Base-by-base conservation (phyloP, 2,113 vertebrate genomes). In the Gracilinanus agilis region DNA sequence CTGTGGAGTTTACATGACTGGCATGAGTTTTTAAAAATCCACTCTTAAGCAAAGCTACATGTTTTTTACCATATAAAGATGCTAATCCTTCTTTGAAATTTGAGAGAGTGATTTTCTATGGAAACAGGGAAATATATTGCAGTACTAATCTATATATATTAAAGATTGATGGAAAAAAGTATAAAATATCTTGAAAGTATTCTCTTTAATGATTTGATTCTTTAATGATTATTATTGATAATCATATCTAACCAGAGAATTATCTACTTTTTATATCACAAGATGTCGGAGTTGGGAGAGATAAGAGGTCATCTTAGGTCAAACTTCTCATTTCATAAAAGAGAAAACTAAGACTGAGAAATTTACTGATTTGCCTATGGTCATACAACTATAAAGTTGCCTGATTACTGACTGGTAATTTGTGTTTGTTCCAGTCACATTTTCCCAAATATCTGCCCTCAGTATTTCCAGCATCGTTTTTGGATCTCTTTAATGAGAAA, bases 1-100 rank as follows among this genome's bases (percentile, higher is more conserved):
- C 1, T n/a, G 53, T 24, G 90, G 83, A 67, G n/a, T 55, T 96
- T 83, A 90, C n/a, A 90, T 92, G 44, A 21, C 49, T 96, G 56
- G 2, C 27, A 49, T 29, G 24, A 23, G 34, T 53, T 10, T 40
- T 34, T 44, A 16, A 23, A 89, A 91, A 40, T 34, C 55, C 89
- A 9, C 88, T 91, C 88, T 93, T 89, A 19, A 24, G 94, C 67
- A 94, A n/a, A 90, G 90, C 93, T 23, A 2, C 0, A 16, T 92
- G 44, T 2, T 67, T 97, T 91, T 21, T 53, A 89, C 25, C 44
- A 67, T 44, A 92, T 92, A 49, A 92, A 92, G 91, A 67, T n/a
- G 25, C 27, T 16, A 67, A 5, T 67, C 9, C 44, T 67, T 90
- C 21, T 34, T 13, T 53, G 27, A 67, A 67, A 49, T 53, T 34